Evolutionary conservation across 2,797 vertebrate species (phyloP), one percentile per base, ranked within the genome.

Genomic region (Enteromius mattozi): DNA sequence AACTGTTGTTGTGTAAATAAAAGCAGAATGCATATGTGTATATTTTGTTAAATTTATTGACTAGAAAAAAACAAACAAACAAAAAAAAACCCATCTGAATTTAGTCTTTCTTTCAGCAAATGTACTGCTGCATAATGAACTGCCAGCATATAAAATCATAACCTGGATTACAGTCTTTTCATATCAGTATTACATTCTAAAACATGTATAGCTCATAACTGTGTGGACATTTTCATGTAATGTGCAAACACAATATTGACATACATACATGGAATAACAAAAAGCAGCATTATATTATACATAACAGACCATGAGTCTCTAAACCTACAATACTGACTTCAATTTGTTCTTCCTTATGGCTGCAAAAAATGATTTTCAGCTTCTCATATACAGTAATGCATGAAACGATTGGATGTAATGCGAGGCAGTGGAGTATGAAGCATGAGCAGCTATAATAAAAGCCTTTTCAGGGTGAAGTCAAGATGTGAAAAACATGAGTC

Each of bases 241-340:
- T 91, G 91, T 93, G 88, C 87, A 94, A 88, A 90, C 90, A 87
- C 82, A 86, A 81, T 74, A 88, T 86, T 80, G 79, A 87, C 30
- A 79, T 70, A 51, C 74, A 87, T 84, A 85, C 66, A 85, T 24
- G 10, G 35, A 88, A 33, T 79, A 56, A 88, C 80, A 89, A 91
- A 90, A 92, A 95, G 94, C 94, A 94, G 93, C 93, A 92, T 87
- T 91, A 90, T 86, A 92, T 85, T 83, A 86, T 92, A 89, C 89
- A 83, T 87, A 86, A 86, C 82, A 90, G 82, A 75, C 21, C 88
- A 72, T 86, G 82, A 85, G 83, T 89, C 86, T 30, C 56, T 27
- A 78, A 17, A 78, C 27, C 65, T 37, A 54, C n/a, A 80, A 69
- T 69, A 56, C 63, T 49, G 78, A 68, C 78, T 40, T n/a, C 35